These are phyloP conservation scores for Cheilosia variabilis DNA, from an alignment of 2,888 invertebrate species.

Conservation along the genomic window DNA sequence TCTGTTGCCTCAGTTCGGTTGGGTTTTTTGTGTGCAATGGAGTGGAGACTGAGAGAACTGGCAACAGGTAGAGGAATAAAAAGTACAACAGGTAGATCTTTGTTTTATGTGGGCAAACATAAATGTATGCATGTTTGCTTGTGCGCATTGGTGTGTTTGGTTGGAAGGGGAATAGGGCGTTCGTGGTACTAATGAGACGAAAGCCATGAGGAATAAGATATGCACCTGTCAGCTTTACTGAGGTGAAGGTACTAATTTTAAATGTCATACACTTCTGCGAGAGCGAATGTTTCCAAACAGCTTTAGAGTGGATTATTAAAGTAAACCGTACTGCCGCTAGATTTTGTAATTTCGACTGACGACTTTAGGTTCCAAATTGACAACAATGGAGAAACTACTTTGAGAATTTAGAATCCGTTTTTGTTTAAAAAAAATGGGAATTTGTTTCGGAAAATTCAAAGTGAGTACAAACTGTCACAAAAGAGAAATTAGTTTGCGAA, in stretches of 20 bases:
- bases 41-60: slow-evolving; percentile 3
- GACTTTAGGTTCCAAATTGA: too few species aligned
- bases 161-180: slow-evolving; percentile 23
- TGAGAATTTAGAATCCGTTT: too few species aligned
- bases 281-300: too few species aligned
- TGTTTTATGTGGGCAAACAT: slow-evolving; percentile 60
- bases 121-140: slow-evolving; percentile 58
- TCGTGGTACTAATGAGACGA: background rate
- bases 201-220: background rate
- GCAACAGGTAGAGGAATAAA: slow-evolving; percentile 8
- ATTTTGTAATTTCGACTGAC: too few species aligned
- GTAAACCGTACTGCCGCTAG: too few species aligned
- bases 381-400: too few species aligned
- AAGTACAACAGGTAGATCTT: slow-evolving; percentile 64
- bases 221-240: slow-evolving; percentile 48
- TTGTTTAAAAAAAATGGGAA: too few species aligned
- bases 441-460: too few species aligned
- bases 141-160: slow-evolving; percentile 34
- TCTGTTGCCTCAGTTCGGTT: background rate
- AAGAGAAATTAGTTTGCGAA: too few species aligned
- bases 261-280: too few species aligned
- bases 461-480: too few species aligned
- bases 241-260: background rate
- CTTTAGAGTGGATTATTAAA: too few species aligned
- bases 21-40: slow-evolving; percentile 30